Evolutionary conservation across 2,113 vertebrate genomes (phyloP), one percentile per base, ranked within the genome.

Genomic region (Phycodurus eques): DNA sequence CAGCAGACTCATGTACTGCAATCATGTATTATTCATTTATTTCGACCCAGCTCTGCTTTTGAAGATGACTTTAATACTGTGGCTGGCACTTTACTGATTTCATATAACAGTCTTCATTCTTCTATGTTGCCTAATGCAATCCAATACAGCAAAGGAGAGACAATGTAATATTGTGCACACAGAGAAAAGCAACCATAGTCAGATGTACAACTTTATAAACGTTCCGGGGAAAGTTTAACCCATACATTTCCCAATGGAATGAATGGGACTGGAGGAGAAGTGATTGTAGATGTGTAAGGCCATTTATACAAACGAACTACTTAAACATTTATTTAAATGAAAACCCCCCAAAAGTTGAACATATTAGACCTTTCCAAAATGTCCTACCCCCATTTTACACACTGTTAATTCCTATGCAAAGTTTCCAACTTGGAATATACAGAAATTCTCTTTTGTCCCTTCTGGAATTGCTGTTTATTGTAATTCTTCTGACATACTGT

Each of bases 11-110:
- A 77, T 70, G 67, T 75, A 57, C 43, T 51, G 14, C 59, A 35
- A 17, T 61, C 31, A 61, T 61, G 13, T 80, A 77, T 82, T 77
- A 84, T 83, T 83, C 81, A 74, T 85, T 81, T 86, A 68, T 90
- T 84, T 88, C 78, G 75, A 72, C 74, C 79, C 31, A n/a, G 73
- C 31, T 80, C 49, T 78, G 71, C 57, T 80, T 88, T 79, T 86
- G 74, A 82, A 86, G 79, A 82, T 63, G 67, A 35, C 59, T 61
- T 61, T 76, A 78, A 85, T 83, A 77, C 78, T 78, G 74, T 80
- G 87, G 72, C 74, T 87, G 85, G 84, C 83, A 54, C 70, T 73
- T 68, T 35, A 8, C 33, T 46, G 65, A 65, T 65, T 65, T 65
- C 39, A 65, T 44, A 46, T 44, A 65, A n/a, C 20, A 65, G 62